These are phyloP conservation scores for Syrmaticus mikado DNA, from an alignment of 2,113 vertebrate genomes.

Conservation along the genomic window DNA sequence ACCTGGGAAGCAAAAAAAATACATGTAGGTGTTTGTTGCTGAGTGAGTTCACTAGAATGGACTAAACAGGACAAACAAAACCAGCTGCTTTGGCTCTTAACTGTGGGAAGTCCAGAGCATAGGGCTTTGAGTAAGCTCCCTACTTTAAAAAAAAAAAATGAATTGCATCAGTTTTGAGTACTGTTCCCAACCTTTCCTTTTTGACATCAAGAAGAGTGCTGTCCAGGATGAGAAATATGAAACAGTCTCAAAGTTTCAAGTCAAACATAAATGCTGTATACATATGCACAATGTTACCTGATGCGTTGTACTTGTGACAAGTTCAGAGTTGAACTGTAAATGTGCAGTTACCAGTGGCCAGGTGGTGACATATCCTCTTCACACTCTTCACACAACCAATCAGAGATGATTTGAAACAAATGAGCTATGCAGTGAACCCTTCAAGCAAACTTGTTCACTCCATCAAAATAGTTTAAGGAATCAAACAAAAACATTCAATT, in stretches of 20 bases:
- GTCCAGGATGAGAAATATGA: background rate
- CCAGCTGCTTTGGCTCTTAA: background rate
- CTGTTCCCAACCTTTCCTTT: background rate
- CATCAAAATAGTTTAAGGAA: background rate
- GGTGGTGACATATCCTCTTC: background rate
- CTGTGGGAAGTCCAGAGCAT: background rate
- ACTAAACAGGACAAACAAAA: background rate
- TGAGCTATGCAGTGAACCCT: rapidly evolving
- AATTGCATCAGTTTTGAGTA: background rate
- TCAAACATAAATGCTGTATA: rapidly evolving
- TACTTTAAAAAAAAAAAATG: background rate
- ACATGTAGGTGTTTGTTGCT: background rate
- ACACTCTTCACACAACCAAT: rapidly evolving
- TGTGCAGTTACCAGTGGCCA: background rate
- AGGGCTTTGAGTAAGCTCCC: background rate
- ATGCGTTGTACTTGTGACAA: rapidly evolving
- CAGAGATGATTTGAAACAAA: background rate
- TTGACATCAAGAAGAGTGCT: background rate
- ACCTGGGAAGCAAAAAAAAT: background rate
- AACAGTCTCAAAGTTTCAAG: rapidly evolving
- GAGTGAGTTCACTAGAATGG: background rate
- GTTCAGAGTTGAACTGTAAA: background rate
- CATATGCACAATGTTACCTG: rapidly evolving
- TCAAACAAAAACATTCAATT: background rate
- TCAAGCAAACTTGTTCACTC: background rate